These are phyloP conservation scores for Zonitis immaculata DNA, from an alignment of 2,888 invertebrate genomes.

Conservation along the genomic window DNA sequence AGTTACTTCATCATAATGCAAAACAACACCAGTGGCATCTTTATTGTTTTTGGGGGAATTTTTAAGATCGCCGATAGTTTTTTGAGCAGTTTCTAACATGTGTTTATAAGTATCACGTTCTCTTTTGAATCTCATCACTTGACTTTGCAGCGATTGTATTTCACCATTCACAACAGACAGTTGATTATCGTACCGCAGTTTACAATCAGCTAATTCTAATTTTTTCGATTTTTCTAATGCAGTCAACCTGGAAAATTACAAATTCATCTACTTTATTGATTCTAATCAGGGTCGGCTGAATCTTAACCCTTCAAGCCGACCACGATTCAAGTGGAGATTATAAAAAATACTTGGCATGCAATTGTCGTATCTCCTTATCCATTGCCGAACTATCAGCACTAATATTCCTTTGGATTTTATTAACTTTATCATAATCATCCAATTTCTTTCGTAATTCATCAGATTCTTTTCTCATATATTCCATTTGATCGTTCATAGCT, in stretches of 20 bases:
- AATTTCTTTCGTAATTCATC: conserved; percentile 76
- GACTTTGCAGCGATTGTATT: conserved; percentile 73
- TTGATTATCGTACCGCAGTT: conserved; percentile 80
- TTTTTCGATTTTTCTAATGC: conserved; percentile 69
- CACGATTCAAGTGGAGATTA: neutral
- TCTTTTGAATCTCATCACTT: conserved; percentile 75
- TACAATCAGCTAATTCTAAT: conserved; percentile 73
- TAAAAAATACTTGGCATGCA: conserved; percentile 56
- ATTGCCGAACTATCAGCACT: conserved; percentile 70
- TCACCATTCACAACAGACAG: conserved; percentile 77
- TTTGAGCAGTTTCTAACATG: conserved; percentile 83
- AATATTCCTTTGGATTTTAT: conserved; percentile 74
- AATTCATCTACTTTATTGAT: too few species aligned
- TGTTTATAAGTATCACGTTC: conserved; percentile 87
- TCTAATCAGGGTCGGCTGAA: too few species aligned
- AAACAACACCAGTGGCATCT: conserved; percentile 59
- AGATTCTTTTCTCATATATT: conserved; percentile 68
- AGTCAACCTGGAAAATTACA: conserved; percentile 40
- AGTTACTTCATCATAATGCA: conserved; percentile 72
- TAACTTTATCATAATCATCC: conserved; percentile 80
- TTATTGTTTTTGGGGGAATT: conserved; percentile 51
- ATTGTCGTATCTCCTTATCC: conserved; percentile 69
- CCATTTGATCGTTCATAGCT: conserved; percentile 65
- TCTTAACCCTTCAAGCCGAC: too few species aligned
- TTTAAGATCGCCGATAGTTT: conserved; percentile 74